Evolutionary conservation across 2,797 vertebrate genomes (phyloP).

Genomic region (Microtus agrestis): DNA sequence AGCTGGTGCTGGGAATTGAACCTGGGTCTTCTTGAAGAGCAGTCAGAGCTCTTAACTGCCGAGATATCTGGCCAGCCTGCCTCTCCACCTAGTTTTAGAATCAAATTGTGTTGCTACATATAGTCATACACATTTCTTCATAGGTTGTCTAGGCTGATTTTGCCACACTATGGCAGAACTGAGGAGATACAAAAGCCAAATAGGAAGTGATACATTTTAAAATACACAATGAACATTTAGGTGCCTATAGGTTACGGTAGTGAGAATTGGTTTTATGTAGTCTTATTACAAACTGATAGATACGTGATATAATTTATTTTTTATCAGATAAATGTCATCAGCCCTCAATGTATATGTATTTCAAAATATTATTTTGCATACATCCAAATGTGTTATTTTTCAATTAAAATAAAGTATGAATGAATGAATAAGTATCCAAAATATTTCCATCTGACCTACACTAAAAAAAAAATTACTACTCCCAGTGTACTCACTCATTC

Average conservation of each 20-base stretch:
- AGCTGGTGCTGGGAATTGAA: neutral
- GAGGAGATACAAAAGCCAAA: neutral
- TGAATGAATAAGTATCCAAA: neutral
- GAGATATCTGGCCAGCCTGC: neutral
- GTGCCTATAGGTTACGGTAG: neutral
- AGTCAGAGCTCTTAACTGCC: neutral
- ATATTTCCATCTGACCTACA: neutral
- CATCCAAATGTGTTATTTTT: neutral
- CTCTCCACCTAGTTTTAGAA: neutral
- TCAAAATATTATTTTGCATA: neutral
- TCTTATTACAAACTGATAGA: neutral
- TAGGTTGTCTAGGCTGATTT: neutral
- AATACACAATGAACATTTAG: neutral
- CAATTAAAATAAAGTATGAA: neutral
- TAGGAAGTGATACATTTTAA: neutral
- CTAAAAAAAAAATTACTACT: conserved; percentile 3
- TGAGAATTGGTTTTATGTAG: neutral
- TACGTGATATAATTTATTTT: neutral
- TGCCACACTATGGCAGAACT: neutral
- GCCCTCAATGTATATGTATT: neutral
- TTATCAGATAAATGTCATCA: neutral
- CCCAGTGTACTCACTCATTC: neutral
- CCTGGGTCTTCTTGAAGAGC: neutral
- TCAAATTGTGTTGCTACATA: neutral
- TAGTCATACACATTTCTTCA: neutral